These are phyloP conservation scores for Wiebesia pumilae DNA, from an alignment of 1,140 invertebrate genomes.

Conservation along the genomic window DNA sequence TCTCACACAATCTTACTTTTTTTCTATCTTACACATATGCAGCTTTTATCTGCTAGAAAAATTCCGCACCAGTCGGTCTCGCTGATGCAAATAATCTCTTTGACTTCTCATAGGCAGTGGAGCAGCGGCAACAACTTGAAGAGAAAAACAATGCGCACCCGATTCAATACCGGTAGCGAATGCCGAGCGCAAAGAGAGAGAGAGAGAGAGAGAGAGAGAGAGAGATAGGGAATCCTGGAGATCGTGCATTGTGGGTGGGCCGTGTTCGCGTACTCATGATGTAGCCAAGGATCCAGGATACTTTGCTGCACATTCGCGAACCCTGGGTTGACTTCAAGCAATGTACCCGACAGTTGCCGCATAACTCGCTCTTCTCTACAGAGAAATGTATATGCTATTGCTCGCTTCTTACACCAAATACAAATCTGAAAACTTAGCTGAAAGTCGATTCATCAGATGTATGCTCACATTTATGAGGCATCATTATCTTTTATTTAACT, in stretches of 20 bases:
- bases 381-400: neutral
- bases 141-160: constrained; percentile 74
- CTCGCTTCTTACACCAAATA: too few relatives aligned
- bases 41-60: constrained; percentile 27
- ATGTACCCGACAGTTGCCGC: constrained; percentile 19
- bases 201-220: neutral
- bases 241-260: constrained; percentile 75
- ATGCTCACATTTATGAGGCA: too few relatives aligned
- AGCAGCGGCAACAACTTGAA: neutral
- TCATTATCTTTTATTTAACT: too few relatives aligned
- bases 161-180: constrained; percentile 75
- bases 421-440: too few relatives aligned
- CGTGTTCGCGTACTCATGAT: constrained; percentile 18
- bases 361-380: constrained; percentile 19
- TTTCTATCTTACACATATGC: neutral
- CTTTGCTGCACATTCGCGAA: neutral
- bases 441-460: too few relatives aligned
- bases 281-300: constrained; percentile 57
- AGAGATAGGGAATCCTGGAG: constrained; percentile 56
- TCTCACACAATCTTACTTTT: neutral
- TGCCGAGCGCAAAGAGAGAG: constrained; percentile 15
- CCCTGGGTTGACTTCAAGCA: neutral
- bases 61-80: constrained; percentile 51
- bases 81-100: constrained; percentile 73
- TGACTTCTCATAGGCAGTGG: constrained; percentile 55